A percentile compares a stretch with the other conserved stretches of the same genome.
phyloP scores from a whole-genome alignment of 2,113 vertebrate genomes.

The Fukomys damarensis region DNA sequence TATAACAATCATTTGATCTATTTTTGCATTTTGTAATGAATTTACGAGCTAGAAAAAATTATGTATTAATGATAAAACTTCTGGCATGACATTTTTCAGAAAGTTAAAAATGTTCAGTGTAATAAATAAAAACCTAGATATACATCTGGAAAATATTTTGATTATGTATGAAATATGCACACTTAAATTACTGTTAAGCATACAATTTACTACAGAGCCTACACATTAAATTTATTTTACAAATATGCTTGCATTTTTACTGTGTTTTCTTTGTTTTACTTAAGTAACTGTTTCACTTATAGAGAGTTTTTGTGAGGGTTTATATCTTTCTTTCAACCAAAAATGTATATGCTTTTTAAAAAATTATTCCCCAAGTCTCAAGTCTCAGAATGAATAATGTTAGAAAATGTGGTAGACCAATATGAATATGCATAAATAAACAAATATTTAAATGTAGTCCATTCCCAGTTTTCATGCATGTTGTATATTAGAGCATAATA shows the following conservation, averaged over 20 bases:
- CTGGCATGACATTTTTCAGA: background rate
- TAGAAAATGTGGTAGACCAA: conserved; percentile 5
- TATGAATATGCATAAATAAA: background rate
- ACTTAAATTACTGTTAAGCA: background rate
- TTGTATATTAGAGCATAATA: background rate
- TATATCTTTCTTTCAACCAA: background rate
- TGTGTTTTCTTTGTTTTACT: background rate
- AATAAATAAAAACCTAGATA: background rate
- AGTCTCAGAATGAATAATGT: background rate
- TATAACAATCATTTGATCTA: background rate
- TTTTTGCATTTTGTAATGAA: background rate
- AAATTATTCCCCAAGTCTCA: background rate
- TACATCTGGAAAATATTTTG: background rate
- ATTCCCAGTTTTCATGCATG: background rate
- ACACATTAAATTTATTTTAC: conserved; percentile 9
- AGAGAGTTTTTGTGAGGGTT: background rate
- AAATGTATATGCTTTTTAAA: background rate
- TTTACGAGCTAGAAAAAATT: background rate
- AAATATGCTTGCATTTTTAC: conserved; percentile 11
- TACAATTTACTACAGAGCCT: background rate
- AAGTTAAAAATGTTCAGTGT: background rate
- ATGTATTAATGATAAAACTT: background rate
- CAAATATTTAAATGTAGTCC: background rate
- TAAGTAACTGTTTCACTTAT: background rate
- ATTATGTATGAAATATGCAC: background rate